Conservation (phyloP, 2,797 vertebrate genomes). For the Thunnus albacares region DNA sequence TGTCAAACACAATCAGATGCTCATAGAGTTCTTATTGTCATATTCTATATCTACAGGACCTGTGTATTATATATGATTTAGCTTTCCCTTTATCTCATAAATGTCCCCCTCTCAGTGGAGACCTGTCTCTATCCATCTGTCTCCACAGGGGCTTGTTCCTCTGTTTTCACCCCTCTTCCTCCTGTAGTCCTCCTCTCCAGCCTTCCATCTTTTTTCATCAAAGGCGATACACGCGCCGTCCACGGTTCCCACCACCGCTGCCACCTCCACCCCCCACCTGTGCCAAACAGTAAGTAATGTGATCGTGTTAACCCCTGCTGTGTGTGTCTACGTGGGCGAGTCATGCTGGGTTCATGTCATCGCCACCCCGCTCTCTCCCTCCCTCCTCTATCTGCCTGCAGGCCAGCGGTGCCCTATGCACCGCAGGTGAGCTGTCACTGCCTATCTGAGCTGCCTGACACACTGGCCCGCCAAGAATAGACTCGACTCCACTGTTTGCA, state of each 20-base stretch:
- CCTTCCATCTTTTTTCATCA: conserved; percentile 40
- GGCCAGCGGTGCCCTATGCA: conserved; percentile 72
- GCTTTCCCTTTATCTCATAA: conserved; percentile 14
- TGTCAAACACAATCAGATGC: conserved; percentile 2
- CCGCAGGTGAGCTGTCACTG: conserved; percentile 82
- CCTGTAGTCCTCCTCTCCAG: background rate
- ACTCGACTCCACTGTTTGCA: conserved; percentile 44
- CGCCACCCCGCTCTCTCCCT: background rate
- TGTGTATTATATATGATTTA: conserved; percentile 8
- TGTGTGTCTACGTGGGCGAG: conserved; percentile 62
- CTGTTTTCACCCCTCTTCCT: background rate
- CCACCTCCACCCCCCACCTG: conserved; percentile 47
- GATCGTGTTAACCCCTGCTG: conserved; percentile 69
- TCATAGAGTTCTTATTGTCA: conserved; percentile 2
- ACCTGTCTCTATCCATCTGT: conserved; percentile 50
- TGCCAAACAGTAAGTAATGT: conserved; percentile 72
- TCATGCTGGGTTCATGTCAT: conserved; percentile 67
- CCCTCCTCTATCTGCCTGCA: conserved; percentile 57
- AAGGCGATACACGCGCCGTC: conserved; percentile 26
- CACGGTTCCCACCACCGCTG: conserved; percentile 11
- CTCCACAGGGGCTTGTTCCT: conserved; percentile 7
- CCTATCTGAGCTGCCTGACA: conserved; percentile 70
- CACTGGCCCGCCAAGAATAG: conserved; percentile 60
- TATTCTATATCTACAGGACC: background rate
- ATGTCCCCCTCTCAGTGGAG: conserved; percentile 17